Percentiles rank a stretch among this genome's conserved stretches.
These are phyloP conservation scores for Furcifer pardalis DNA, from an alignment of 2,797 vertebrate genomes.

Conservation along the genomic window DNA sequence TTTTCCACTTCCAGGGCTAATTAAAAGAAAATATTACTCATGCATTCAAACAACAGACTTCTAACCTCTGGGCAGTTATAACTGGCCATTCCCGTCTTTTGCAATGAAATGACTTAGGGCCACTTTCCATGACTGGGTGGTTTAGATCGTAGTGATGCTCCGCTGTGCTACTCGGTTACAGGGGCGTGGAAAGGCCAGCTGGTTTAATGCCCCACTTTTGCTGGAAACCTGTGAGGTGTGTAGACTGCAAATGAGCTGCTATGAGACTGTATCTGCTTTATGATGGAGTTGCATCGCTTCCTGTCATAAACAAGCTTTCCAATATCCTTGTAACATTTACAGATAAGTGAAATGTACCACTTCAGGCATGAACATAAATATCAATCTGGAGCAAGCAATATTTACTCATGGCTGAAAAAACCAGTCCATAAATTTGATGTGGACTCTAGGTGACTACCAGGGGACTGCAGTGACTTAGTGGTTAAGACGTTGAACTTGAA, in stretches of 20 bases:
- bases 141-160: background rate
- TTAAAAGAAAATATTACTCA: background rate
- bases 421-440: conserved; percentile 50
- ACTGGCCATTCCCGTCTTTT: background rate
- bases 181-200: conserved; percentile 29
- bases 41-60: no score
- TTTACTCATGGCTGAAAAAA: conserved; percentile 48
- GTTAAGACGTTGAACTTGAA: no score
- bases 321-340: conserved; percentile 35
- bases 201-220: conserved; percentile 37
- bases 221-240: conserved; percentile 31
- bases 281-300: conserved; percentile 31
- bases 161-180: background rate
- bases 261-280: background rate
- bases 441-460: conserved; percentile 27
- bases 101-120: background rate
- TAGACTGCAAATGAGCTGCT: conserved; percentile 4
- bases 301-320: conserved; percentile 31
- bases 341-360: conserved; percentile 44
- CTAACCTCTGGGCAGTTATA: background rate
- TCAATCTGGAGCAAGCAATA: conserved; percentile 26
- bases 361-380: conserved; percentile 48
- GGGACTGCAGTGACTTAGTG: fast-evolving
- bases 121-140: no score
- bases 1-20: background rate